These are phyloP conservation scores for Papilio elwesi DNA, from an alignment of 2,888 invertebrate species.

Conservation along the genomic window DNA sequence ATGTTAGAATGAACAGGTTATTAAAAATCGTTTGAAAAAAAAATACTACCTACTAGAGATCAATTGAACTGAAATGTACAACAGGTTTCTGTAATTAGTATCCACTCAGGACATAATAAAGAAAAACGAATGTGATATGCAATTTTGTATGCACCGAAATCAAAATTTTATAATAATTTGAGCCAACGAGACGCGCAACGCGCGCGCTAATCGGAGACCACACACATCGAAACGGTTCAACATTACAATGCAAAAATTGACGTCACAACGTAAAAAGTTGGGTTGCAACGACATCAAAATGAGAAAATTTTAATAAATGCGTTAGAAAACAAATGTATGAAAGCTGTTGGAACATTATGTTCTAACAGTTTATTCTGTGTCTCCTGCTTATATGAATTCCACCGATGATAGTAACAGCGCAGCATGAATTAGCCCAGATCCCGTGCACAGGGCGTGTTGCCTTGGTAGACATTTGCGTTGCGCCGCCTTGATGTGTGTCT, in stretches of 20 bases:
- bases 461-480: too few relatives aligned
- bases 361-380: too few relatives aligned
- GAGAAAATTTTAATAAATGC: too few relatives aligned
- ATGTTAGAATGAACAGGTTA: slow-evolving; percentile 16
- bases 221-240: background rate
- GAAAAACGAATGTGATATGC: slow-evolving; percentile 69
- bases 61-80: slow-evolving; percentile 71
- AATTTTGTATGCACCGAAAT: slow-evolving; percentile 61
- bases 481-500: background rate
- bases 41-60: slow-evolving; percentile 77
- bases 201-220: slow-evolving; percentile 44
- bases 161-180: slow-evolving; percentile 55
- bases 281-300: slow-evolving; percentile 28
- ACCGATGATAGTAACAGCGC: too few relatives aligned
- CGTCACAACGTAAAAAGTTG: background rate
- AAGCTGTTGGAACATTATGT: background rate
- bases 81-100: slow-evolving; percentile 53
- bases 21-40: slow-evolving; percentile 65
- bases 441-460: too few relatives aligned
- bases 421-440: too few relatives aligned
- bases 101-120: slow-evolving; percentile 48
- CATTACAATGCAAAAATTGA: background rate
- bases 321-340: background rate
- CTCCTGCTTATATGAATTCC: too few relatives aligned
- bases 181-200: slow-evolving; percentile 56